Evolutionary conservation across 64 coral and sea anemone species (phyloP).

Genomic region (Montipora efflorescens): DNA sequence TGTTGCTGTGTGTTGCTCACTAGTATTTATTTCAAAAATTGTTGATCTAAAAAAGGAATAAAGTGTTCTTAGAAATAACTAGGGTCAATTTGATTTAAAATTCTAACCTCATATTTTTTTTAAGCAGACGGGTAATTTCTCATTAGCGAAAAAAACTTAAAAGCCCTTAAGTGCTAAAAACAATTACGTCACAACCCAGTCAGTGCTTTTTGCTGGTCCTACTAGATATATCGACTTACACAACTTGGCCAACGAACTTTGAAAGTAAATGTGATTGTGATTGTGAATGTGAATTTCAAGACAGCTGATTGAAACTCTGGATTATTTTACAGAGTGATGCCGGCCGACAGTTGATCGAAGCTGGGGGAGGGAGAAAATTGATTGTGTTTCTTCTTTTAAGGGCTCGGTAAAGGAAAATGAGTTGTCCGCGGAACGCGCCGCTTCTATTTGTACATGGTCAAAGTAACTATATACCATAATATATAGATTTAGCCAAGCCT

Average conservation of each 20-base stretch:
- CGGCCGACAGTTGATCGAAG: background rate
- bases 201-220: background rate
- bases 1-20: no score
- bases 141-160: background rate
- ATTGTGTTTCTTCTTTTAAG: background rate
- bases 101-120: background rate
- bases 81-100: background rate
- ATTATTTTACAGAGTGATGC: background rate
- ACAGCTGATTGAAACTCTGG: background rate
- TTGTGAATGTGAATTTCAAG: background rate
- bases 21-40: no score
- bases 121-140: background rate
- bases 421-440: background rate
- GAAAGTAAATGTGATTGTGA: background rate
- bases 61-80: background rate
- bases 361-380: background rate
- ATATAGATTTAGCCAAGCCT: no score
- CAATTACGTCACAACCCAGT: background rate
- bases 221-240: background rate
- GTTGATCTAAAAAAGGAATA: background rate
- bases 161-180: background rate
- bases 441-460: background rate
- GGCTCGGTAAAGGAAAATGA: background rate
- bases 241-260: background rate
- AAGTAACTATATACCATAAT: no score